Percentiles rank a stretch among this genome's conserved stretches.
Evolutionary conservation across 2,797 vertebrate genomes (phyloP).

Genomic region (Labroides dimidiatus): DNA sequence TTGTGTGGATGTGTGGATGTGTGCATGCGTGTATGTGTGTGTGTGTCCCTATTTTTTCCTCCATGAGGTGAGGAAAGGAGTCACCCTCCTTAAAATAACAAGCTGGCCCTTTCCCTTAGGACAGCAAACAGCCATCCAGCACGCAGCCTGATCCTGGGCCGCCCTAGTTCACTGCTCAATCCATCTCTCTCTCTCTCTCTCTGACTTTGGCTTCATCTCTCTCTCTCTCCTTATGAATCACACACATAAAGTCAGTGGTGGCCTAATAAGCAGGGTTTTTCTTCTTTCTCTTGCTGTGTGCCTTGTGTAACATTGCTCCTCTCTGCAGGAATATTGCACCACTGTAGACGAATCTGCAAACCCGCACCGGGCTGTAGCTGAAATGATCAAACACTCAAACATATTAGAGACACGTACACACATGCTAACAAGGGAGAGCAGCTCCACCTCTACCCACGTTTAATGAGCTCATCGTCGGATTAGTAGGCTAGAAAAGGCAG

Average conservation of each 20-base stretch:
- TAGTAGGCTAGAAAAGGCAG: slow-evolving; percentile 65
- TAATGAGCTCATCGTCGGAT: slow-evolving; percentile 67
- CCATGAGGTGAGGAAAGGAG: slow-evolving; percentile 71
- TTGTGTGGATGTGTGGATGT: slow-evolving; percentile 45
- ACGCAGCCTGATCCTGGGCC: slow-evolving; percentile 67
- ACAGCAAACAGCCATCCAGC: slow-evolving; percentile 72
- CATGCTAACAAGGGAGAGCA: slow-evolving; percentile 49
- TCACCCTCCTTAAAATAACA: slow-evolving; percentile 85
- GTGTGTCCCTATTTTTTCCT: slow-evolving; percentile 57
- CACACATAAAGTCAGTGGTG: slow-evolving; percentile 51
- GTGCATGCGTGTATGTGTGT: slow-evolving; percentile 18
- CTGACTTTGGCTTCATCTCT: slow-evolving; percentile 25
- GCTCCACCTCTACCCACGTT: slow-evolving; percentile 59
- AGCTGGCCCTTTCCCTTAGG: slow-evolving; percentile 75
- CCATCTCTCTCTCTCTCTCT: slow-evolving; percentile 45
- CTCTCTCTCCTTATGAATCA: slow-evolving; percentile 56
- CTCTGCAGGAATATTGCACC: not conserved
- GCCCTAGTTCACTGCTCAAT: slow-evolving; percentile 77
- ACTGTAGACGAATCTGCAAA: not conserved
- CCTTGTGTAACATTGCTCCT: slow-evolving; percentile 18
- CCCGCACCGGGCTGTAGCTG: slow-evolving; percentile 16
- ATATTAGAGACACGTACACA: slow-evolving; percentile 19
- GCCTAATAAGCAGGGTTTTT: slow-evolving; percentile 66
- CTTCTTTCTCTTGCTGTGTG: slow-evolving; percentile 29
- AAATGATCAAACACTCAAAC: slow-evolving; percentile 28